These are phyloP conservation scores for Plotosus lineatus DNA, from an alignment of 2,113 vertebrate genomes.

Conservation along the genomic window DNA sequence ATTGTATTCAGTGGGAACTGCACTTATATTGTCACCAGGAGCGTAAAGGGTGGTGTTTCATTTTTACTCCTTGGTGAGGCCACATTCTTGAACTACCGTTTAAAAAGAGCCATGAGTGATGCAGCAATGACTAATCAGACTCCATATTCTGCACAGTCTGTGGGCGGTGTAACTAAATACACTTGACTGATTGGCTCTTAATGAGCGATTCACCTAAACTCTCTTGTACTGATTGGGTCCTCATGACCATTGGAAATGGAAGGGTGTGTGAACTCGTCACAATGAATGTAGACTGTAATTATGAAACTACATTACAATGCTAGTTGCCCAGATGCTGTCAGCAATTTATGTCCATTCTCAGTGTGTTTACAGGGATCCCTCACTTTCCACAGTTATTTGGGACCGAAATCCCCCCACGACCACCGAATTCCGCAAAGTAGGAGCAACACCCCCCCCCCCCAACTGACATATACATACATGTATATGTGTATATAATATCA, in stretches of 20 bases:
- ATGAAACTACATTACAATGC: constrained; percentile 21
- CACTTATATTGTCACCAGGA: constrained; percentile 14
- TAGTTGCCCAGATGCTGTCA: constrained; percentile 25
- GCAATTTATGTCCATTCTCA: constrained; percentile 26
- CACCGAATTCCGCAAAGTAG: too few relatives aligned
- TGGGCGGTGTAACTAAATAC: constrained; percentile 36
- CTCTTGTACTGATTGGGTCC: constrained; percentile 43
- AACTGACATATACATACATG: too few relatives aligned
- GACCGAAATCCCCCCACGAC: too few relatives aligned
- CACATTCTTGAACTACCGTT: constrained; percentile 4
- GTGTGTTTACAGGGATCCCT: too few relatives aligned
- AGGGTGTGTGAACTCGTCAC: constrained; percentile 12
- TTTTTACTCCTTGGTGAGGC: background rate
- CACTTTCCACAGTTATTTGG: too few relatives aligned
- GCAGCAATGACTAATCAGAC: constrained; percentile 28
- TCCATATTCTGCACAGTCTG: constrained; percentile 20
- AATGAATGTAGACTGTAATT: constrained; percentile 20
- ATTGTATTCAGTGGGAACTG: background rate
- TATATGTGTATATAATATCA: too few relatives aligned
- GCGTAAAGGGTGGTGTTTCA: background rate
- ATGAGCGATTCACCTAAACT: constrained; percentile 40
- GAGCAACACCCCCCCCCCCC: too few relatives aligned
- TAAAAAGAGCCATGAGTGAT: constrained; percentile 14
- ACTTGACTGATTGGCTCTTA: constrained; percentile 46
- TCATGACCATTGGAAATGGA: constrained; percentile 26